Percentiles rank a stretch among this genome's conserved stretches.
These are phyloP conservation scores for Balearica regulorum DNA, from an alignment of 2,797 vertebrate species.

Conservation along the genomic window DNA sequence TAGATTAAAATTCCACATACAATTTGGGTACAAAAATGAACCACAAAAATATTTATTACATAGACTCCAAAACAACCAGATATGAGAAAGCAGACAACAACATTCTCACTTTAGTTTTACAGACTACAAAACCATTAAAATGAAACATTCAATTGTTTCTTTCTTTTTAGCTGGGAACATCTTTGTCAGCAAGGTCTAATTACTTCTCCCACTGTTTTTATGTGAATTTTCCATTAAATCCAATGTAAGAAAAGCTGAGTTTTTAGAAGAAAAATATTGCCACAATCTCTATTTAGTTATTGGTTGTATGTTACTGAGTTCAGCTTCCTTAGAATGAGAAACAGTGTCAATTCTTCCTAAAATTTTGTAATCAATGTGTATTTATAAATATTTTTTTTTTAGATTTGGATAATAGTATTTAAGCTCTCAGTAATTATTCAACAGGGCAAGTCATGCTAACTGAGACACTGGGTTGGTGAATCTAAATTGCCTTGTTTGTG, in stretches of 20 bases:
- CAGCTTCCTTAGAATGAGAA: background rate
- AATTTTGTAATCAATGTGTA: background rate
- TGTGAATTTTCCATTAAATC: background rate
- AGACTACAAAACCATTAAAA: background rate
- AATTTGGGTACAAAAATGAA: background rate
- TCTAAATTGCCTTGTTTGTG: background rate
- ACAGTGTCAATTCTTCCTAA: background rate
- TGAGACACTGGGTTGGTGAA: background rate
- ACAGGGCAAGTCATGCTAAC: background rate
- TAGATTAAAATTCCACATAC: background rate
- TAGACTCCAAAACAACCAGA: background rate
- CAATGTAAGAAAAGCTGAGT: background rate
- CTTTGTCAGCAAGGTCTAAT: background rate
- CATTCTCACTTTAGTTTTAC: background rate
- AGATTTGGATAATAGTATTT: background rate
- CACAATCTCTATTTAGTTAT: background rate
- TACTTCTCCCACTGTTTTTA: background rate
- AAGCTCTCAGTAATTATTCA: background rate
- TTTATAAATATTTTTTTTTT: background rate
- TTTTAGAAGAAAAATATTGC: background rate
- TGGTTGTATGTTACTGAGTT: background rate
- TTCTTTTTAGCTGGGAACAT: background rate
- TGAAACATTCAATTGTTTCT: background rate
- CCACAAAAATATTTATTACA: background rate
- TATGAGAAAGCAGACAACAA: background rate